Evolutionary conservation across 2,113 vertebrate genomes (phyloP), one percentile per base, ranked within the genome.

Genomic region (Loxodonta africana): DNA sequence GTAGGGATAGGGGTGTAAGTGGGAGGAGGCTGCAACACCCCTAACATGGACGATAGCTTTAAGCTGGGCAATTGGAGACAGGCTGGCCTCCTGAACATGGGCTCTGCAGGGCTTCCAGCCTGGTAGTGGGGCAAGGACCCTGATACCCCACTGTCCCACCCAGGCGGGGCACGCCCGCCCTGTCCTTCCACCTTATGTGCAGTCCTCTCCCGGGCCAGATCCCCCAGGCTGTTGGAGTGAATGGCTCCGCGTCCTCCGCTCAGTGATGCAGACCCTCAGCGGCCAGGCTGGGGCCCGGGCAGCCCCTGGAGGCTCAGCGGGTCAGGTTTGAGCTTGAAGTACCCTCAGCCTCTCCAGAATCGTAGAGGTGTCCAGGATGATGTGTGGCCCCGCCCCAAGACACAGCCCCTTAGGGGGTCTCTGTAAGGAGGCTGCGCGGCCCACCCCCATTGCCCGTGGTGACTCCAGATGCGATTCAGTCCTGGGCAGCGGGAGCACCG

Each of bases 181-280:
- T 1, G 2, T 1, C 41, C 76, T 85, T 97, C 85, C 97, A 98
- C 98, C 98, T 99, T 98, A 80, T 97, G 94, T 44, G 96, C 98
- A 57, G 71, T 97, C 96, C 44, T 88, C 2, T 2, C 90, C 21
- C 91, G 89, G 90, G 88, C n/a, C 25, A 89, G 2, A 0, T 95
- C 94, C 84, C 98, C 97, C 62, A 85, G 90, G 6, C 97, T 46
- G 0, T 98, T 8, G 0, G 98, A 98, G 91, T 98, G 98, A 4
- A 14, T 57, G 9, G 73, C 97, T 96, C 65, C 90, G 83, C 60
- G 76, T 86, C 83, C 95, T 93, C 74, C 98, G 97, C 30, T 95
- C 48, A 48, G 96, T 98, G 82, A 98, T 91, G 30, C 98, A 86
- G 91, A 99, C 98, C 93, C 87, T 93, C 92, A 97, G 78, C 88